Conservation (phyloP, 2,113 vertebrate species). For the Embiotoca jacksoni region DNA sequence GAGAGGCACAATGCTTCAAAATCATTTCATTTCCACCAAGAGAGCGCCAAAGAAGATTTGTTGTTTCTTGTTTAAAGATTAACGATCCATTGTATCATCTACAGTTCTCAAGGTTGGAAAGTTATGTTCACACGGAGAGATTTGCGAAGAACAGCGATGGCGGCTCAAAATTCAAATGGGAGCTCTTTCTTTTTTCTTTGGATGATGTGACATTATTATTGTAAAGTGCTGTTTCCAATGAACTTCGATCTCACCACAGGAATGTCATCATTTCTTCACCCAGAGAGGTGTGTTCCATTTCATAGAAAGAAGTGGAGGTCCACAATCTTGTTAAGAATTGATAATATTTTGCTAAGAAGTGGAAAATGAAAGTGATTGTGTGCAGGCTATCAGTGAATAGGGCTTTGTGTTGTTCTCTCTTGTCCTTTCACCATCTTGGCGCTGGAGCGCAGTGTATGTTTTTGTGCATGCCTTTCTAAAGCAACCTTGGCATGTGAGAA, state of each 20-base stretch:
- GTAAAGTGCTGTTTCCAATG: conserved; percentile 56
- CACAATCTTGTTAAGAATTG: conserved; percentile 66
- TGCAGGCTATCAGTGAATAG: conserved; percentile 60
- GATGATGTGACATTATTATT: conserved; percentile 57
- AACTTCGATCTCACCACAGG: conserved; percentile 55
- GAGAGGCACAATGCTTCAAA: neutral
- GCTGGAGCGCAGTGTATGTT: conserved; percentile 39
- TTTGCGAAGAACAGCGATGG: conserved; percentile 13
- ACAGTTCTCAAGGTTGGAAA: conserved; percentile 53
- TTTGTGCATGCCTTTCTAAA: conserved; percentile 26
- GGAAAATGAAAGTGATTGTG: conserved; percentile 68
- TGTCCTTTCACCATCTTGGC: conserved; percentile 37
- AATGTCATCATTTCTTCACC: conserved; percentile 64
- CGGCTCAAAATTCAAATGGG: conserved; percentile 24
- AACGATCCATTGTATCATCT: conserved; percentile 1
- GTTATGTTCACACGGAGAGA: conserved; percentile 1
- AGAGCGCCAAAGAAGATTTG: neutral
- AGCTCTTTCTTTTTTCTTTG: conserved; percentile 53
- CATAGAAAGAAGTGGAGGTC: conserved; percentile 62
- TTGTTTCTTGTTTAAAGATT: conserved; percentile 12
- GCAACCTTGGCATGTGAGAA: conserved; percentile 27
- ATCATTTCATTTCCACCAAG: neutral
- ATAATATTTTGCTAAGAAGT: conserved; percentile 69
- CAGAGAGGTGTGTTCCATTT: conserved; percentile 36
- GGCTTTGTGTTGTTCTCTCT: conserved; percentile 52